These are phyloP conservation scores for Podargus strigoides DNA, from an alignment of 2,797 vertebrate genomes.

Conservation along the genomic window DNA sequence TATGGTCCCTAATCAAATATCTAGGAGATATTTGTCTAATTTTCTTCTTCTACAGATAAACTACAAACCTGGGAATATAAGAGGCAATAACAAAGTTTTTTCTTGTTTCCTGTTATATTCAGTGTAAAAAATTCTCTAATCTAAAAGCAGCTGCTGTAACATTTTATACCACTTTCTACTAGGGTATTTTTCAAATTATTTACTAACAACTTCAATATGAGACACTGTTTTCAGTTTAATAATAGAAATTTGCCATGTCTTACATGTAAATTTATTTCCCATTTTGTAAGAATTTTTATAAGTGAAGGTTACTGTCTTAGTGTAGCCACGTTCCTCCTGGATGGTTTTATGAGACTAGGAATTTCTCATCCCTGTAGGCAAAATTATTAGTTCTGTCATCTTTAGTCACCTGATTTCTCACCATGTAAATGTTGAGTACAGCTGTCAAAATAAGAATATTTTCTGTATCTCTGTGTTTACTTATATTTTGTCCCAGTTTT, in stretches of 20 bases:
- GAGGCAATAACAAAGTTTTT: not conserved
- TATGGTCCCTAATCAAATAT: not conserved
- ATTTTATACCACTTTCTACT: not conserved
- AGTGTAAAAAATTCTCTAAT: not conserved
- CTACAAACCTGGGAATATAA: not conserved
- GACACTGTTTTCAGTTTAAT: not conserved
- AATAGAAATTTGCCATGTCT: not conserved
- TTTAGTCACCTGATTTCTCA: not conserved
- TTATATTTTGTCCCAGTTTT: not conserved
- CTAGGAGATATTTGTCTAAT: not conserved
- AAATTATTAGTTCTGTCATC: not conserved
- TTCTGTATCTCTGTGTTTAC: not conserved
- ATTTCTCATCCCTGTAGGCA: not conserved
- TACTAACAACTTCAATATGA: not conserved
- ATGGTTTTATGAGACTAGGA: accelerated
- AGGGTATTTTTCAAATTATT: not conserved
- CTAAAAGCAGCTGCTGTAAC: not conserved
- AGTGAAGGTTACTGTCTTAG: not conserved
- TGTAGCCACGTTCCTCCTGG: not conserved
- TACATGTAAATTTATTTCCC: not conserved
- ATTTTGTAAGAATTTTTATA: not conserved
- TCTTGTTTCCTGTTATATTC: not conserved
- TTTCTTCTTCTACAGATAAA: not conserved
- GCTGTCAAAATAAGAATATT: not conserved
- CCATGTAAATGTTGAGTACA: not conserved